phyloP scores from a whole-genome alignment of 2,888 invertebrate species.

The Sesamia inferens region DNA sequence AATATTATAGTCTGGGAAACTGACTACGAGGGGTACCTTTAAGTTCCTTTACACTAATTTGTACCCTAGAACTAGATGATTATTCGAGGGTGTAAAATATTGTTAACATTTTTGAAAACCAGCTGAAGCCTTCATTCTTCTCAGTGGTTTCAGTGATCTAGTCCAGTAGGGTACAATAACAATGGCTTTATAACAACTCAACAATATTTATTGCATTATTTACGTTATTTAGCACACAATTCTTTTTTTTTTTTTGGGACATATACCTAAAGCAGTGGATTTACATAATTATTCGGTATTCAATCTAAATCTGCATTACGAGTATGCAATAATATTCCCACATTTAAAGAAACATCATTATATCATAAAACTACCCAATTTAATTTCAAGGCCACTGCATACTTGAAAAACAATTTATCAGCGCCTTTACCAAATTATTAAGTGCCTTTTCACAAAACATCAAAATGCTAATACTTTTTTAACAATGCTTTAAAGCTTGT shows the following conservation, averaged over 20 bases:
- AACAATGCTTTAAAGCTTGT: not conserved
- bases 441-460: not conserved
- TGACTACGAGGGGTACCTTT: too few relatives aligned
- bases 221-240: too few relatives aligned
- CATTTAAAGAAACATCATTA: not conserved
- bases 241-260: too few relatives aligned
- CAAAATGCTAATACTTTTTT: constrained; percentile 9
- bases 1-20: not conserved
- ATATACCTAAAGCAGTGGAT: too few relatives aligned
- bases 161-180: too few relatives aligned
- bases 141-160: not conserved
- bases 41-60: not conserved
- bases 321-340: not conserved
- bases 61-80: not conserved
- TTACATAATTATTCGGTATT: too few relatives aligned
- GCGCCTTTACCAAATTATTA: too few relatives aligned
- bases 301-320: too few relatives aligned
- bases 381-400: constrained; percentile 4
- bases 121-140: not conserved
- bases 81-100: too few relatives aligned
- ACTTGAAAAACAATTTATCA: not conserved
- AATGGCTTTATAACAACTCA: too few relatives aligned
- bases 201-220: too few relatives aligned
- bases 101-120: not conserved
- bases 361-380: not conserved